Evolutionary conservation across 1,140 invertebrate species (phyloP), one percentile per base, ranked within the genome.

Genomic region (Ceratitis capitata): DNA sequence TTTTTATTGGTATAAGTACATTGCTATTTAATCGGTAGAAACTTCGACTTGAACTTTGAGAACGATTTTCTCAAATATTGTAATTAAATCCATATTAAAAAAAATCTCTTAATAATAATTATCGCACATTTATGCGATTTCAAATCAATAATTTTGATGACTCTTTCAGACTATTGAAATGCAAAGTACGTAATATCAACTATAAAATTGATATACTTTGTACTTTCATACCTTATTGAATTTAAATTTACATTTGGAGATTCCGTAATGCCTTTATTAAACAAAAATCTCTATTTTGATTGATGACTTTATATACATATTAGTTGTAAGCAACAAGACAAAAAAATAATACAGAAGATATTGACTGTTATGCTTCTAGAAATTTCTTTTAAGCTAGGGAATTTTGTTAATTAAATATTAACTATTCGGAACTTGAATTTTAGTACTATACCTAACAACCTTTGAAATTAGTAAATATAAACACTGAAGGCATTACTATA

Each of bases 141-240:
- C 32, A 69, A 69, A 78, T 78, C n/a, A 78, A 45, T 78, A 78
- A 78, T 78, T 78, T 78, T 78, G 69, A 45, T 78, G 69, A 78
- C 69, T 64, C 61, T 78, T 47, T 78, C 69, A 78, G 69, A 78
- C 69, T 78, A 45, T 78, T 78, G 45, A 78, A 78, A 78, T 78
- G 69, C 69, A 45, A 78, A 78, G 69, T 78, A 78, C 69, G 45
- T 32, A 78, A 78, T 78, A 78, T 45, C 69, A 78, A 78, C 12
- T 10, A 39, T 4, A 78, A 42, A 26, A 78, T 78, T 78, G 19
- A 23, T 45, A 78, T 78, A 78, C 45, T 23, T 78, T 78, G 69
- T 78, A 78, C 69, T 78, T 78, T 78, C 69, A 78, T 45, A 78
- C 39, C 69, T 78, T 74, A 74, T 74, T 19, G 64, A 74, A 74